Evolutionary conservation across 2,113 vertebrate species (phyloP), one percentile per base, ranked within the genome.

Genomic region (Sceloporus undulatus): DNA sequence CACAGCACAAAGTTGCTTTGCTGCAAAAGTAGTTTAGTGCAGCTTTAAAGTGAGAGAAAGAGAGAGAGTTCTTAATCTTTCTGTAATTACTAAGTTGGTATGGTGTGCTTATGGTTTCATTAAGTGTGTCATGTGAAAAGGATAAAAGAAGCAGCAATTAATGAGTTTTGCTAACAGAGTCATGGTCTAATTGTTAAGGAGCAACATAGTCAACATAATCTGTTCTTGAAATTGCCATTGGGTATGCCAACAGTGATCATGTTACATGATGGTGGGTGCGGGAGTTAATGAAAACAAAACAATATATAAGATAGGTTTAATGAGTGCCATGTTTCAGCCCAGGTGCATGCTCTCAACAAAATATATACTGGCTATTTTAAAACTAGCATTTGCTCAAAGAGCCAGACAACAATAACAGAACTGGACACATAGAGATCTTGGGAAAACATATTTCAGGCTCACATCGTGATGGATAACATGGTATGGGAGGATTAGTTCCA

Each of bases 361-460:
- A 86, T 21, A 79, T 66, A 90, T 14, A 1, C 16, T 83, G 90
- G 90, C 91, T 92, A 86, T 85, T 65, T 94, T 85, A 94, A 93
- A 23, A 1, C 83, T 86, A 90, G 80, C 80, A 18, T 90, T 93
- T 88, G 89, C 78, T 91, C n/a, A 89, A 87, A 88, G 92, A 94
- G 88, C 94, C 94, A 93, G 95, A 90, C 94, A 94, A 95, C 83
- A 81, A 91, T 97, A 96, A 87, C 91, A 96, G 93, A 88, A 38
- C 82, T 92, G 92, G 91, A 88, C 92, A 94, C 38, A 92, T 83
- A 90, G 6, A 59, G 91, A 93, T 83, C 40, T 91, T 16, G 52
- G 29, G 13, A 62, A 13, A 62, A 14, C 13, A 14, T 54, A 87
- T 97, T 97, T 97, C 96, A 97, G 68, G 89, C 93, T 96, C 93